A percentile compares a stretch with the other conserved stretches of the same genome.
phyloP scores from a whole-genome alignment of 2,797 vertebrate genomes.

The Trematomus bernacchii region DNA sequence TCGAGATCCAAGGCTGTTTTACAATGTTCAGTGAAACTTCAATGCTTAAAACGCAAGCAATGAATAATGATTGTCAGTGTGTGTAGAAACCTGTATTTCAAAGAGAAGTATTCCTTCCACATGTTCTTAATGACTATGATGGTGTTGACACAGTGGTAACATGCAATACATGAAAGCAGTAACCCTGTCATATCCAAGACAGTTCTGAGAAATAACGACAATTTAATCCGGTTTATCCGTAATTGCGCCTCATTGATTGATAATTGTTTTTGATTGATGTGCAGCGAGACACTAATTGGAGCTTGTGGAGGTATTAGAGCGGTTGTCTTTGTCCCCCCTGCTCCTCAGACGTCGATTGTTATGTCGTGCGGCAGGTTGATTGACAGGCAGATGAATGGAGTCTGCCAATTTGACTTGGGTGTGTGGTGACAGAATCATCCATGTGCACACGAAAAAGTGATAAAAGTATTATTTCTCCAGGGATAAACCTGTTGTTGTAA shows the following conservation, averaged over 20 bases:
- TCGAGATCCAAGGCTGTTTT: background rate
- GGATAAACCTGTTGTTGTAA: background rate
- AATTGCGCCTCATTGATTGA: conserved; percentile 64
- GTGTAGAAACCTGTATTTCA: too few species aligned
- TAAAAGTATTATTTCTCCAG: too few species aligned
- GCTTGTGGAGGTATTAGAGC: conserved; percentile 60
- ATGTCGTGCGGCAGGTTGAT: conserved; percentile 46
- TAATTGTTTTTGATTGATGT: conserved; percentile 70
- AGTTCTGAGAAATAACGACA: conserved; percentile 41
- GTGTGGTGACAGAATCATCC: conserved; percentile 16
- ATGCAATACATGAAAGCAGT: too few species aligned
- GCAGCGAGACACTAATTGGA: conserved; percentile 59
- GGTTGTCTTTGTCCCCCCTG: conserved; percentile 29
- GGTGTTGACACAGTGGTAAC: too few species aligned
- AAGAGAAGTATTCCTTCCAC: too few species aligned
- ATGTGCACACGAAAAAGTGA: background rate
- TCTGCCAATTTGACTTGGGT: conserved; percentile 18
- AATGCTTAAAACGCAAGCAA: background rate
- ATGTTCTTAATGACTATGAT: too few species aligned
- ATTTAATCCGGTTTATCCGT: conserved; percentile 43
- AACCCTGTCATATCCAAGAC: conserved; percentile 40
- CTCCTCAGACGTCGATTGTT: conserved; percentile 35
- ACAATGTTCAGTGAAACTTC: conserved; percentile 7
- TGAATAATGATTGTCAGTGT: background rate
- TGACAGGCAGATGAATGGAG: conserved; percentile 57